phyloP scores from a whole-genome alignment of 2,113 vertebrate genomes.

The Hemichromis elongatus region DNA sequence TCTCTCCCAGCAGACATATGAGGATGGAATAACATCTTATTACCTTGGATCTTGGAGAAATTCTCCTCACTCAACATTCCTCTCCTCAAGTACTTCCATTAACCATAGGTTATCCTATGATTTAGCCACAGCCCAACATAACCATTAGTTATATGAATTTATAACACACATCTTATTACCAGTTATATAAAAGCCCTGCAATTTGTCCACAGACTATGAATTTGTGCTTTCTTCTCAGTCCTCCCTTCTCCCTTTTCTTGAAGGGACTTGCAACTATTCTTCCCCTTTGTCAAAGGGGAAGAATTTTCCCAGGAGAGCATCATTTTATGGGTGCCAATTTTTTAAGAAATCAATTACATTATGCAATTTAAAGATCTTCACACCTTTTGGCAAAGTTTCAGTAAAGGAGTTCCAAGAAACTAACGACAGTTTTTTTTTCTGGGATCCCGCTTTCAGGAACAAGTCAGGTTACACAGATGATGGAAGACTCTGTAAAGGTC shows the following conservation, averaged over 20 bases:
- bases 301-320: conserved; percentile 1
- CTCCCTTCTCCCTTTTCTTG: background rate
- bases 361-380: background rate
- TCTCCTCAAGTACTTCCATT: conserved; percentile 36
- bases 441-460: background rate
- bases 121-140: conserved; percentile 42
- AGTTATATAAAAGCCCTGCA: conserved; percentile 40
- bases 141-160: conserved; percentile 44
- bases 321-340: background rate
- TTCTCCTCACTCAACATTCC: conserved; percentile 34
- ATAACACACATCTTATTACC: conserved; percentile 39
- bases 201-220: conserved; percentile 48
- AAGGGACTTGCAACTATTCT: conserved; percentile 15
- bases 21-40: conserved; percentile 35
- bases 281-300: background rate
- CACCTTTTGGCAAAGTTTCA: background rate
- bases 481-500: background rate
- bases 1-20: conserved; percentile 6
- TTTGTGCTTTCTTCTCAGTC: background rate
- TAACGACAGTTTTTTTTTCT: background rate
- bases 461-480: background rate
- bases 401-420: background rate
- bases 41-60: conserved; percentile 19
- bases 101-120: conserved; percentile 44
- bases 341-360: conserved; percentile 2